Conservation (phyloP, 2,113 vertebrate species). For the Rhinopomastus cyanomelas region DNA sequence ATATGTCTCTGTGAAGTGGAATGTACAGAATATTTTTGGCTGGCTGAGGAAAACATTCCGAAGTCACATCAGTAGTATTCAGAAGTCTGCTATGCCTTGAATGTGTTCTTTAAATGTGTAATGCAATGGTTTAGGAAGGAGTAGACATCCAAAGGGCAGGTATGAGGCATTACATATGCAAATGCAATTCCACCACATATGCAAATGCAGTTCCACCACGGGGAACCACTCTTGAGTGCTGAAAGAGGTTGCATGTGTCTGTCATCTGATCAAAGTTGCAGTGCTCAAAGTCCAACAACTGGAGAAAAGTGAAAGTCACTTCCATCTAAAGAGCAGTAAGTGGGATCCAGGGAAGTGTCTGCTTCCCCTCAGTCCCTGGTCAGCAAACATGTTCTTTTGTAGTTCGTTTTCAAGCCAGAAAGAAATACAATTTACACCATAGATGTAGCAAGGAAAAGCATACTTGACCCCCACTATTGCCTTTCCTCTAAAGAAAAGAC, state of each 20-base stretch:
- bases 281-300: rapidly evolving
- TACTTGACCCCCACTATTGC: neutral
- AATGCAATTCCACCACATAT: neutral
- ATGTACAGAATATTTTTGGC: neutral
- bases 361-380: neutral
- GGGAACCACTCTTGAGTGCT: neutral
- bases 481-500: neutral
- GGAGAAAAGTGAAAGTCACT: neutral
- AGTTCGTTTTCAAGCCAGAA: neutral
- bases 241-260: neutral
- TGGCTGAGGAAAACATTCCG: neutral
- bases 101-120: neutral
- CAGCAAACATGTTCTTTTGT: neutral
- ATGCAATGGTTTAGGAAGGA: neutral
- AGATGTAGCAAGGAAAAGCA: neutral
- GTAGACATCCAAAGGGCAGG: rapidly evolving
- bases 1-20: neutral
- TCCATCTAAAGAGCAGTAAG: neutral
- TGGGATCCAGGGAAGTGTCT: neutral
- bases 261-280: neutral
- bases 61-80: neutral
- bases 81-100: neutral
- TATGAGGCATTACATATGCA: neutral
- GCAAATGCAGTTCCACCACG: too few relatives aligned
- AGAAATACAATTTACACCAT: neutral